phyloP scores from a whole-genome alignment of 2,113 vertebrate genomes.

The Centropus bengalensis region DNA sequence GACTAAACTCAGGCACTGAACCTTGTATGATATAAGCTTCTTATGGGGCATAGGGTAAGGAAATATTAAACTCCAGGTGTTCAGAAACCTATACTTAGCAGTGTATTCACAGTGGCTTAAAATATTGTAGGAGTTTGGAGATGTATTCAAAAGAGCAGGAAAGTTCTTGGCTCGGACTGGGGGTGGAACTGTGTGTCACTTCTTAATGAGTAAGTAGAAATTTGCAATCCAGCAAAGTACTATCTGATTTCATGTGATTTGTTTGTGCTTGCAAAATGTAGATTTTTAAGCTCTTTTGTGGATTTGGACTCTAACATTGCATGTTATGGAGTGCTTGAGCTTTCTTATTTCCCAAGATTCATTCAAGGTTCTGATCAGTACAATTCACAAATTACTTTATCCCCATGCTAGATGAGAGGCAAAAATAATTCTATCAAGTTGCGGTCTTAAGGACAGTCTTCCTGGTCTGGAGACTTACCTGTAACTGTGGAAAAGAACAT shows the following conservation, averaged over 20 bases:
- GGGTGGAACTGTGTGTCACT: neutral
- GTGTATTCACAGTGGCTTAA: neutral
- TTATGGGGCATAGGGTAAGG: neutral
- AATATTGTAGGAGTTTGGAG: neutral
- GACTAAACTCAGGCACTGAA: neutral
- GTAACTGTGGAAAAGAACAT: neutral
- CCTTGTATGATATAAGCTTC: neutral
- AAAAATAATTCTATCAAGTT: neutral
- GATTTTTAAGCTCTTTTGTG: neutral
- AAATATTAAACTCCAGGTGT: neutral
- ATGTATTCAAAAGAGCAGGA: neutral
- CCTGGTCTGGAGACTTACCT: neutral
- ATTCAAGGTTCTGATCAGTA: neutral
- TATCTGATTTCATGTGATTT: neutral
- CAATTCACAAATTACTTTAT: neutral
- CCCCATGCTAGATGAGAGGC: neutral
- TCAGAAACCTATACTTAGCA: neutral
- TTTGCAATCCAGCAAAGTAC: neutral
- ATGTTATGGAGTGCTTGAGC: neutral
- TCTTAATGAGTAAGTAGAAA: neutral
- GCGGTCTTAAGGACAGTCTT: neutral
- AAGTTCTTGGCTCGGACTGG: neutral
- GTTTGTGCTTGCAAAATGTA: neutral
- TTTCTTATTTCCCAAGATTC: neutral
- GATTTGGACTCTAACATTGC: neutral